phyloP scores from a whole-genome alignment of 2,888 invertebrate genomes.

The Prosopocoilus inquinatus region DNA sequence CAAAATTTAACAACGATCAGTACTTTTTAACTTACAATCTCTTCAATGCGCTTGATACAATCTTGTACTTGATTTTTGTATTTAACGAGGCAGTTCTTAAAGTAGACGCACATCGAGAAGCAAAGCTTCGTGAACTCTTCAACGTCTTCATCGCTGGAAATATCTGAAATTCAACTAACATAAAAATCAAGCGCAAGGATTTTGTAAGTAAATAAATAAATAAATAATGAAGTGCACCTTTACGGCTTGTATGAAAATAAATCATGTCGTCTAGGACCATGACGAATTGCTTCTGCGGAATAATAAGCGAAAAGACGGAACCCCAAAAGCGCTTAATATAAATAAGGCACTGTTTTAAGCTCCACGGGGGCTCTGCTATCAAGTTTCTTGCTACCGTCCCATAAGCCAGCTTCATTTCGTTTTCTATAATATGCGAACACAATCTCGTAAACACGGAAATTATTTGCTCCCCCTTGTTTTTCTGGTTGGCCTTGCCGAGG shows the following conservation, averaged over 20 bases:
- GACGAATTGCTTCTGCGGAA: constrained; percentile 41
- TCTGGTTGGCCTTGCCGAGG: constrained; percentile 3
- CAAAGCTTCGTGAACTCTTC: constrained; percentile 24
- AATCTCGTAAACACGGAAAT: constrained; percentile 31
- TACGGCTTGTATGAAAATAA: constrained; percentile 27
- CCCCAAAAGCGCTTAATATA: constrained; percentile 61
- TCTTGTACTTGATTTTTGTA: constrained; percentile 21
- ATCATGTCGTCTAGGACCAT: constrained; percentile 37
- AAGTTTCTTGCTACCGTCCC: constrained; percentile 57
- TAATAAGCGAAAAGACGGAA: constrained; percentile 55
- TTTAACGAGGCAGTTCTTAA: constrained; percentile 24
- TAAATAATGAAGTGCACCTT: constrained; percentile 29
- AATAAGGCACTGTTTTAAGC: constrained; percentile 54
- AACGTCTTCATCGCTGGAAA: constrained; percentile 17
- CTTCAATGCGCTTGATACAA: constrained; percentile 26
- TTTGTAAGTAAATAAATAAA: constrained; percentile 4
- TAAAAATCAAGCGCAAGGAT: neutral
- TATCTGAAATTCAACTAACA: constrained; percentile 30
- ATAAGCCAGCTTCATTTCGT: constrained; percentile 59
- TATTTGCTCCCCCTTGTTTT: constrained; percentile 27
- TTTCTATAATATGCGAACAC: constrained; percentile 47
- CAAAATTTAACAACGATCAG: neutral
- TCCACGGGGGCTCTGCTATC: constrained; percentile 58
- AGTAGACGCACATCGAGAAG: constrained; percentile 27
- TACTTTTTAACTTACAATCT: constrained; percentile 18